Evolutionary conservation across 2,797 vertebrate species (phyloP).

Genomic region (Hapalemur alaotrensis): DNA sequence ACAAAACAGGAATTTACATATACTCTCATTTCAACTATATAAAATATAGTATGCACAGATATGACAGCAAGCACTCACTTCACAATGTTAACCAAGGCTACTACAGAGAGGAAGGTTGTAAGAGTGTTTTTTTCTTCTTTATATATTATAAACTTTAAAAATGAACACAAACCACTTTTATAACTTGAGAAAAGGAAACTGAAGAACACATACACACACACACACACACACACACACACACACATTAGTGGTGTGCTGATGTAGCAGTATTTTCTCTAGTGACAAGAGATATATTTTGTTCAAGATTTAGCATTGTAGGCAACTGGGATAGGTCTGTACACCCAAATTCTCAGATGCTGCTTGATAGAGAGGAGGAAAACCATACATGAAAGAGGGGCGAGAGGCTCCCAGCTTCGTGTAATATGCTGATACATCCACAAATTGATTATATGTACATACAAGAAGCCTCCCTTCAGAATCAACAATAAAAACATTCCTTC

Average conservation of each 20-base stretch:
- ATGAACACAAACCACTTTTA: not conserved
- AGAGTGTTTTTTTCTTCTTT: not conserved
- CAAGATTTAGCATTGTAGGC: not conserved
- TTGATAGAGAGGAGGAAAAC: not conserved
- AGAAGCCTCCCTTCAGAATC: not conserved
- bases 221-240: not conserved
- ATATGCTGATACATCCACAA: not conserved
- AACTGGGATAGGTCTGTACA: not conserved
- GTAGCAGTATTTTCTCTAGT: not conserved
- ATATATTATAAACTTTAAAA: conserved; percentile 34
- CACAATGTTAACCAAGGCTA: conserved; percentile 3
- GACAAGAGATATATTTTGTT: conserved; percentile 8
- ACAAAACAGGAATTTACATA: not conserved
- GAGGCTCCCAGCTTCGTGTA: not conserved
- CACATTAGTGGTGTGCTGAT: not conserved
- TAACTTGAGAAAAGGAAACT: not conserved
- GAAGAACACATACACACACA: not conserved
- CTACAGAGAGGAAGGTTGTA: not conserved
- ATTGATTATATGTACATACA: not conserved
- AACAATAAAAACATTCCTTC: not conserved
- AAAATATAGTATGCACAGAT: conserved; percentile 4
- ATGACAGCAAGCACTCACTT: not conserved
- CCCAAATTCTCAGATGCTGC: not conserved
- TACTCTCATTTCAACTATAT: not conserved
- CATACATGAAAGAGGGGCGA: not conserved